Base-by-base conservation (phyloP, 2,888 invertebrate genomes). In the Ochlodes sylvanus region DNA sequence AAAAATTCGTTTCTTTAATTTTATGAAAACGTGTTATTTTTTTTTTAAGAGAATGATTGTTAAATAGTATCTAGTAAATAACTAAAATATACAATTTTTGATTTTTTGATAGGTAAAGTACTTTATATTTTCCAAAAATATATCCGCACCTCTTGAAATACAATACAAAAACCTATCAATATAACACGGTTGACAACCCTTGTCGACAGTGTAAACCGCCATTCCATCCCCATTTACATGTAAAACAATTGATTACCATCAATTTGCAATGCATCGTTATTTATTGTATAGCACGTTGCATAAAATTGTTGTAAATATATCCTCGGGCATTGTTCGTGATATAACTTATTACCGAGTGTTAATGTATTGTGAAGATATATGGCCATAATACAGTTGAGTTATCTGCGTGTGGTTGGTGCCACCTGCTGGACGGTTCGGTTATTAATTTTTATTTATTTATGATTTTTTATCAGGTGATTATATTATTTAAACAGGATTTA, bases 171-270 rank as follows among this genome's bases (percentile, higher is more conserved):
- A 27, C 27, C 2, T 27, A 4, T 27, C 3, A 27, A 27, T 4
- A 27, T 27, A 27, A 27, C 5, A 27, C 2, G 5, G 27, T 27
- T 27, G 27, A 5, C 27, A 27, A 27, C 27, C 27, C 27, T 27
- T 2, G 2, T 27, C 27, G 5, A 27, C 5, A 5, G 27, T 27
- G 27, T 75, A 70, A 69, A 72, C 75, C 73, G 74, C 75, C 76
- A 75, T 83, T 81, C 80, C 79, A 75, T 78, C 76, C 62, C 77
- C 73, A 84, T 88, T 83, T 84, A 81, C 77, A 88, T 87, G 84
- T 77, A 79, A 84, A 88, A 79, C 77, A 79, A 83, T 85, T 80
- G 78, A 79, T 80, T 79, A 76, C 73, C 75, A 79, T 68, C 68
- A 57, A 83, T 82, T 80, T 72, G 72, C 72, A 70, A 72, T 71